Base-by-base conservation (phyloP, 2,888 invertebrate species). In the Dasysyrphus albostriatus region DNA sequence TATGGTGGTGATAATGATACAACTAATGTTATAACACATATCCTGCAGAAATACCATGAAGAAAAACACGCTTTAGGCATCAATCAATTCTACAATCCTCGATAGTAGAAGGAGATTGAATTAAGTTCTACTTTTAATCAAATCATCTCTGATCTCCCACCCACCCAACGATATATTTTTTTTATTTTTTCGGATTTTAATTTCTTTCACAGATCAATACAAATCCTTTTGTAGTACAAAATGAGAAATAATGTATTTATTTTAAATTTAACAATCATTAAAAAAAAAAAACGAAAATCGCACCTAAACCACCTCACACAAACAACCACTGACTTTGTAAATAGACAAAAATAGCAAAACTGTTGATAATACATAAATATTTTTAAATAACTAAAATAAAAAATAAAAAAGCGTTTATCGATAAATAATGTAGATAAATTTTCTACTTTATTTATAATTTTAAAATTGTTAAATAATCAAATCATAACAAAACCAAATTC, bases 1-100 rank as follows among this genome's bases (percentile, higher is more conserved):
- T 95, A 95, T 95, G 93, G 95, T 75, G 94, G 94, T 89, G 95
- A 96, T 91, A 94, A 94, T n/a, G 95, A 95, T 89, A 95, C 95
- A 39, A 94, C 94, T 61, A 95, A 95, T 24, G 93, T 95, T 78
- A 93, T 96, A 69, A 94, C 94, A 90, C 94, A 95, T 91, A 95
- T 96, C 89, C 94, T 95, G 88, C 94, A 95, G 89, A 95, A 94
- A 85, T 95, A 94, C 91, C 94, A 95, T 89, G 93, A 94, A 76
- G 95, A 95, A 89, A 95, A 95, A 91, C 94, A 95, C 91, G 93
- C 94, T 61, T 91, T 94, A 88, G 93, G 94, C 88, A 93, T 94
- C 88, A 94, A 94, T 91, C 93, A 93, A 89, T 93, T 93, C 80
- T 92, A 92, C 75, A 88, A 89, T 83, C 91, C 91, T 89, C 92